Evolutionary conservation across 2,113 vertebrate species (phyloP).

Genomic region (Actenoides lindsayi): DNA sequence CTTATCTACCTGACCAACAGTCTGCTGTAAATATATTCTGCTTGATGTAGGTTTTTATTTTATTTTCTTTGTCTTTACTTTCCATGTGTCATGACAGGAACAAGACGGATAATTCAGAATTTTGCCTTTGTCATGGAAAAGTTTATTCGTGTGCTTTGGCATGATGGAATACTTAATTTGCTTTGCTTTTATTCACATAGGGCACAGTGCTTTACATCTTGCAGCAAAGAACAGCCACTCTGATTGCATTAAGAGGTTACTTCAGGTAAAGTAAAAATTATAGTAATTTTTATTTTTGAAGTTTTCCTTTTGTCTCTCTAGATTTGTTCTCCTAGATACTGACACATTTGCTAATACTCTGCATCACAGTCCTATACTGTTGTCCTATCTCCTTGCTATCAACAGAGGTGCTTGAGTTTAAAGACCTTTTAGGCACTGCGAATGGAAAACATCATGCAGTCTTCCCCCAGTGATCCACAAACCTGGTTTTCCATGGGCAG

Average conservation of each 20-base stretch:
- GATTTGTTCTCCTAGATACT: neutral
- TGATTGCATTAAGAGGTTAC: conserved; percentile 88
- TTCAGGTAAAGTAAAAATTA: conserved; percentile 84
- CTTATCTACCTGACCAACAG: neutral
- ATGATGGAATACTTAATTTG: neutral
- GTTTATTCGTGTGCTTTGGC: neutral
- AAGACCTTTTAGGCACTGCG: neutral
- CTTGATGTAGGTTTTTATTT: neutral
- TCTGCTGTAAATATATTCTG: neutral
- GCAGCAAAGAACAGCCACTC: conserved; percentile 90
- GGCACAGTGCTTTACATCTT: conserved; percentile 90
- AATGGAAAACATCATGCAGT: neutral
- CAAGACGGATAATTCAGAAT: neutral
- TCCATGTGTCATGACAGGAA: neutral
- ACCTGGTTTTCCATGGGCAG: neutral
- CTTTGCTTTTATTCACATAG: conserved; percentile 69
- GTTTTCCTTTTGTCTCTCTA: neutral
- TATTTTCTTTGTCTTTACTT: neutral
- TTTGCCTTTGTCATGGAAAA: neutral
- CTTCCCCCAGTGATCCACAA: neutral
- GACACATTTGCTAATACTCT: neutral
- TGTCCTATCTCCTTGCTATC: neutral
- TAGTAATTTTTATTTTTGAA: neutral
- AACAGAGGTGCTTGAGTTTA: neutral
- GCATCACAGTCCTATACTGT: neutral